phyloP scores from a whole-genome alignment of 2,113 vertebrate genomes.

The Hippocampus zosterae region DNA sequence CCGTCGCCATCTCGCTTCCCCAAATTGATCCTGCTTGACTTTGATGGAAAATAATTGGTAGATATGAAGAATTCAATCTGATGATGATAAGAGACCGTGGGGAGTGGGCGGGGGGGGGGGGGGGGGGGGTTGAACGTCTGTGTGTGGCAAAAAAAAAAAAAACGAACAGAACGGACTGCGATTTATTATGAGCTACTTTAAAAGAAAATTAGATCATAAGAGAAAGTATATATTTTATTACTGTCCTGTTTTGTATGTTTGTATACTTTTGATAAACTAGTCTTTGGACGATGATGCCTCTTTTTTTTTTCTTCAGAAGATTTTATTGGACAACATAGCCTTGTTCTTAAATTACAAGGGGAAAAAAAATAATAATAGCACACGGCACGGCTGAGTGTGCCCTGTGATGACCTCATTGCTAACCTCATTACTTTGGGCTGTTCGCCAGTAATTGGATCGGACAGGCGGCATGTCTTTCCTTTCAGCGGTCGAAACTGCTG shows the following conservation, averaged over 20 bases:
- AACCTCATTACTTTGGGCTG: constrained; percentile 49
- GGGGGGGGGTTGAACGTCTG: constrained; percentile 11
- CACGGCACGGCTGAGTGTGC: constrained; percentile 11
- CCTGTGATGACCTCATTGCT: constrained; percentile 22
- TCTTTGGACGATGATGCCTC: constrained; percentile 43
- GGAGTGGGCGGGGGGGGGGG: too few species aligned
- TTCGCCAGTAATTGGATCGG: constrained; percentile 50
- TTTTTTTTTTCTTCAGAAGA: constrained; percentile 25
- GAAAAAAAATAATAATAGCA: background rate
- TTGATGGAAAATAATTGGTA: constrained; percentile 4
- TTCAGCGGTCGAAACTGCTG: background rate
- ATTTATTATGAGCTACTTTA: constrained; percentile 43
- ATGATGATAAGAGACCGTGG: background rate
- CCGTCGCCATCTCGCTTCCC: background rate
- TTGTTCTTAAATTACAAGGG: background rate
- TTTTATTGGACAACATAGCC: background rate
- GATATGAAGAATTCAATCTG: constrained; percentile 3
- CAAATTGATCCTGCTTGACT: background rate
- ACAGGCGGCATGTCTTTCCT: constrained; percentile 24
- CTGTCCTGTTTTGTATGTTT: constrained; percentile 53
- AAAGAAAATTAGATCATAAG: constrained; percentile 37
- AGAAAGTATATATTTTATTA: constrained; percentile 70
- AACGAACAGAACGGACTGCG: constrained; percentile 50
- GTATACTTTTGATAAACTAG: constrained; percentile 66
- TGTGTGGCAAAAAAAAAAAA: background rate